Conservation (phyloP, 2,113 vertebrate species). For the Anser cygnoides region DNA sequence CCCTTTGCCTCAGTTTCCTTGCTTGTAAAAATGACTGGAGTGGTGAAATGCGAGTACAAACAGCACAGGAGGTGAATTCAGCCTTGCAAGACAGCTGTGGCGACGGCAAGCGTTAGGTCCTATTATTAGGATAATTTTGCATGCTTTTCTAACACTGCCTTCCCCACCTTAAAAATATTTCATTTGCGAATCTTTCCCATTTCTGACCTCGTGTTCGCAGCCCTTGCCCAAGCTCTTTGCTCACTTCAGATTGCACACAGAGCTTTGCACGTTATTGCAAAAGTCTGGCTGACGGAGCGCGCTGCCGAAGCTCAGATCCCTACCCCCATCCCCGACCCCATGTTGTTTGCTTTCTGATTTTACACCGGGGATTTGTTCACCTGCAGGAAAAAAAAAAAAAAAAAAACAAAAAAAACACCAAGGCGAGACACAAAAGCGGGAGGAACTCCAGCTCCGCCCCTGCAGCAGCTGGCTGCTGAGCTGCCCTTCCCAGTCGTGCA, state of each 20-base stretch:
- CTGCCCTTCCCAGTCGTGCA: neutral
- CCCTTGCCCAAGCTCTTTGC: neutral
- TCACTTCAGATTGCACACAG: fast-evolving
- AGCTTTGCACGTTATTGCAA: neutral
- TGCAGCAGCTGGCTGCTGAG: neutral
- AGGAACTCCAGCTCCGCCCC: neutral
- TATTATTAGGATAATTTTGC: fast-evolving
- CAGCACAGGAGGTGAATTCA: fast-evolving
- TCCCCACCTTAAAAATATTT: neutral
- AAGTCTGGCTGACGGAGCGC: neutral
- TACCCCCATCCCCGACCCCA: neutral
- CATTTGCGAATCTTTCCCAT: fast-evolving
- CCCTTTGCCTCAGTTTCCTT: neutral
- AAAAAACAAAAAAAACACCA: neutral
- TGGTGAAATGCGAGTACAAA: fast-evolving
- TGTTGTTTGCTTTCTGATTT: neutral
- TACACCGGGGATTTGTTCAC: neutral
- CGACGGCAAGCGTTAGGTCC: neutral
- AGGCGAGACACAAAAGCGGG: neutral
- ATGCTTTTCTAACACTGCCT: neutral
- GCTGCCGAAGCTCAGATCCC: neutral
- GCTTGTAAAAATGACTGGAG: neutral
- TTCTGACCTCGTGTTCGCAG: neutral
- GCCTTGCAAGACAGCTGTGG: fast-evolving
- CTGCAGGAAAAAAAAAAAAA: neutral